Percentiles rank a stretch among this genome's conserved stretches.
These are phyloP conservation scores for Caligus rogercresseyi DNA, from an alignment of 1,140 invertebrate genomes.

Conservation along the genomic window DNA sequence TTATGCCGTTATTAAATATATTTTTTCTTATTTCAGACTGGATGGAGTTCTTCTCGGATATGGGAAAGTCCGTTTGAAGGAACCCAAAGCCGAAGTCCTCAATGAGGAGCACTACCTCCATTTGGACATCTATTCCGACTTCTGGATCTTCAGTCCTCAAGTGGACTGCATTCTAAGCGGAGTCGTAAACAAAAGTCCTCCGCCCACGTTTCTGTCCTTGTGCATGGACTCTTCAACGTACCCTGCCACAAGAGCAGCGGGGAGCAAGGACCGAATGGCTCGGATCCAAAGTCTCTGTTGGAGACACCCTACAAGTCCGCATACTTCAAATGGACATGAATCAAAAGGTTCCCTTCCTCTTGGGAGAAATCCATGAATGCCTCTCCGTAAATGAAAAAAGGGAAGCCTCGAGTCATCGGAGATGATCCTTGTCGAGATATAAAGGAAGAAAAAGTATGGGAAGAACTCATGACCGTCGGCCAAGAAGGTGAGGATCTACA, in stretches of 20 bases:
- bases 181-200: slow-evolving; percentile 11
- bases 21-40: background rate
- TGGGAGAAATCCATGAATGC: slow-evolving; percentile 1
- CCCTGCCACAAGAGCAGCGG: slow-evolving; percentile 1
- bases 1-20: background rate
- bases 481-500: background rate
- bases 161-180: background rate
- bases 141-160: slow-evolving; percentile 13
- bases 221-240: slow-evolving; percentile 13
- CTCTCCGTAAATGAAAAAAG: background rate
- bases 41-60: slow-evolving; percentile 8
- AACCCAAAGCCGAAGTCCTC: slow-evolving; percentile 1
- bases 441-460: background rate
- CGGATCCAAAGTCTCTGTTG: background rate
- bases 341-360: slow-evolving; percentile 13
- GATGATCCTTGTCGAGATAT: background rate
- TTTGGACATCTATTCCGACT: slow-evolving; percentile 9
- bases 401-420: background rate
- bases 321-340: background rate
- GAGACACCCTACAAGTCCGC: background rate
- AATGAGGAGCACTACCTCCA: slow-evolving; percentile 9
- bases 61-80: background rate
- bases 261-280: background rate
- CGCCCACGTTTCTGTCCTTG: slow-evolving; percentile 3
- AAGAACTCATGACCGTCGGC: background rate